These are phyloP conservation scores for Hylaeus volcanicus DNA, from an alignment of 1,140 invertebrate genomes.

Conservation along the genomic window DNA sequence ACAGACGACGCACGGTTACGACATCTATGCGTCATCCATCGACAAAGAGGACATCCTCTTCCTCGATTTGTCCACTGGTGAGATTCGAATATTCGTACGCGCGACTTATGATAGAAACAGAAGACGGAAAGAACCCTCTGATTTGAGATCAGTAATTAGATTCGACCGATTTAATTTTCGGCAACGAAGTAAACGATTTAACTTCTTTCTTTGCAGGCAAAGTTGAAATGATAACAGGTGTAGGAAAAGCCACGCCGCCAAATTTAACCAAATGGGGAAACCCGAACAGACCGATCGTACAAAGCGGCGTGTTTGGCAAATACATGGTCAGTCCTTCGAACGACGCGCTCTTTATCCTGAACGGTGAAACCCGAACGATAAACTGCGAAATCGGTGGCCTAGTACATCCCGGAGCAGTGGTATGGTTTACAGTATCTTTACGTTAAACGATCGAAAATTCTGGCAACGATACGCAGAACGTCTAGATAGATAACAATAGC, in stretches of 20 bases:
- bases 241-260: constrained; percentile 84
- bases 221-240: constrained; percentile 90
- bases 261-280: constrained; percentile 85
- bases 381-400: constrained; percentile 89
- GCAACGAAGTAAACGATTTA: neutral
- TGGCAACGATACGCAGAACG: neutral
- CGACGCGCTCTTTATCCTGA: constrained; percentile 87
- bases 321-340: constrained; percentile 89
- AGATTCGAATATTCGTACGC: constrained; percentile 21
- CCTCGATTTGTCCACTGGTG: constrained; percentile 87
- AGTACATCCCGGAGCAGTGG: constrained; percentile 84
- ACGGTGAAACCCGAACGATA: constrained; percentile 87
- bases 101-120: too few species aligned
- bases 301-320: constrained; percentile 87
- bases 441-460: constrained; percentile 68
- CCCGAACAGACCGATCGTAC: constrained; percentile 85
- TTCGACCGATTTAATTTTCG: neutral
- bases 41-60: constrained; percentile 90
- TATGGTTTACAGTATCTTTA: constrained; percentile 84
- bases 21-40: constrained; percentile 87
- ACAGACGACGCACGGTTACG: constrained; percentile 87
- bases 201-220: constrained; percentile 80
- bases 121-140: too few species aligned
- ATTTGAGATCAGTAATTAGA: too few species aligned
- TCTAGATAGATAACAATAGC: constrained; percentile 3